Percentiles rank a stretch among this genome's conserved stretches.
Conservation (phyloP, 2,888 invertebrate genomes). For the Boloria selene region DNA sequence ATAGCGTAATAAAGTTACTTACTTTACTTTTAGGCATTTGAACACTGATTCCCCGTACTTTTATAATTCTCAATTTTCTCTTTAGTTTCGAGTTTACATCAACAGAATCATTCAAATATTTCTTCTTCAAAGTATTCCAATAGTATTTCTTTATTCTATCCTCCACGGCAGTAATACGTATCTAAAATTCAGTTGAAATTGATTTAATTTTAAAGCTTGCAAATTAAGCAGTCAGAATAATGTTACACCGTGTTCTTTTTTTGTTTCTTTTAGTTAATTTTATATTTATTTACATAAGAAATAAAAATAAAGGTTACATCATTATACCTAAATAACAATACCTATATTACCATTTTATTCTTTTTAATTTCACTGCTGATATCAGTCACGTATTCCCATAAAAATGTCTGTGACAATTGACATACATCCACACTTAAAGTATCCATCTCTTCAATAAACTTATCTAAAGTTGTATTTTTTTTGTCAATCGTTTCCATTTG, state of each 20-base stretch:
- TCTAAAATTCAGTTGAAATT: slow-evolving; percentile 45
- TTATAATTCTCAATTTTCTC: slow-evolving; percentile 70
- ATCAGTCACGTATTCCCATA: slow-evolving; percentile 75
- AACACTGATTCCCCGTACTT: slow-evolving; percentile 71
- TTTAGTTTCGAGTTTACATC: slow-evolving; percentile 52
- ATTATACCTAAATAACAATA: background rate
- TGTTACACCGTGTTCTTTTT: too few relatives aligned
- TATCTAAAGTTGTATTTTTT: slow-evolving; percentile 59
- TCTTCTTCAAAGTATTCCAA: slow-evolving; percentile 70
- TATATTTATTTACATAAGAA: slow-evolving; percentile 47
- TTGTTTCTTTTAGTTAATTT: slow-evolving; percentile 54
- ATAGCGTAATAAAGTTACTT: slow-evolving; percentile 26
- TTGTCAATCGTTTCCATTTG: slow-evolving; percentile 63
- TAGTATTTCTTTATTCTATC: slow-evolving; percentile 75
- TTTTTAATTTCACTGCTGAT: slow-evolving; percentile 68
- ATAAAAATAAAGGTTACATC: background rate
- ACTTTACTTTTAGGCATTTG: slow-evolving; percentile 77
- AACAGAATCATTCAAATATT: slow-evolving; percentile 56
- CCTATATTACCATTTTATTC: slow-evolving; percentile 65
- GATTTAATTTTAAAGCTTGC: too few relatives aligned
- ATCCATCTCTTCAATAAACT: slow-evolving; percentile 73
- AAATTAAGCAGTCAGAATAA: too few relatives aligned
- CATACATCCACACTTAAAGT: slow-evolving; percentile 71
- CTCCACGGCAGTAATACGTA: slow-evolving; percentile 70
- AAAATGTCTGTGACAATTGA: slow-evolving; percentile 69